Evolutionary conservation across 2,888 invertebrate species (phyloP), one percentile per base, ranked within the genome.

Genomic region (Eumacrocentrus americanus): DNA sequence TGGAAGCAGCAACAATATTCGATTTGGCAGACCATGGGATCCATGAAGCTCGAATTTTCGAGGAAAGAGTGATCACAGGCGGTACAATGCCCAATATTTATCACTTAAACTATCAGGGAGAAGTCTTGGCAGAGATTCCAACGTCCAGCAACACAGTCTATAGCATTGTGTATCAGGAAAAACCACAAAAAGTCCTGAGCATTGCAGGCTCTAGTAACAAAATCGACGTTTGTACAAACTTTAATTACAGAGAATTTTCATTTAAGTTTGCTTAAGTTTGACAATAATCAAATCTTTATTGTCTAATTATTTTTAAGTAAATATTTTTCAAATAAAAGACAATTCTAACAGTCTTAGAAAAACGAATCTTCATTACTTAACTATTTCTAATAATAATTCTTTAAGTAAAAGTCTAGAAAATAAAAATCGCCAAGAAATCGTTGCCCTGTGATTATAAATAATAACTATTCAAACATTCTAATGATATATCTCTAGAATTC

Each of bases 181-280:
- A 82, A n/a, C 91, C 92, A 0, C 86, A 87, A 59, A 90, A 89
- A 78, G 86, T 92, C 0, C 83, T 95, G 70, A 86, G 90, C 16
- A 86, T 92, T 16, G 91, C 90, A 0, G 96, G 96, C 0, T 91
- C 91, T 22, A 92, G 94, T 75, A 88, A 91, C 12, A 88, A 90
- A 70, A 88, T 96, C 56, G 95, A 96, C 78, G 82, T 95, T 53
- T 92, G 94, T 68, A 91, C 91, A 42, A 92, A 94, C 74, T 94
- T 93, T 76, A 91, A 91, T 69, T 95, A 94, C 78, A 87, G 89
- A 70, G 94, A 95, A 70, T 64, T 79, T 52, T 60, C 67, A 37
- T 65, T 81, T 7, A 78, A 75, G 44, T 80, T 80, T 62, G 72
- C 73, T 12, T 78, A 60, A 37, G 16, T 38, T n/a, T n/a, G n/a